Percentiles rank a stretch among this genome's conserved stretches.
phyloP scores from a whole-genome alignment of 64 coral and sea anemone genomes.

The Dendronephthya gigantea region DNA sequence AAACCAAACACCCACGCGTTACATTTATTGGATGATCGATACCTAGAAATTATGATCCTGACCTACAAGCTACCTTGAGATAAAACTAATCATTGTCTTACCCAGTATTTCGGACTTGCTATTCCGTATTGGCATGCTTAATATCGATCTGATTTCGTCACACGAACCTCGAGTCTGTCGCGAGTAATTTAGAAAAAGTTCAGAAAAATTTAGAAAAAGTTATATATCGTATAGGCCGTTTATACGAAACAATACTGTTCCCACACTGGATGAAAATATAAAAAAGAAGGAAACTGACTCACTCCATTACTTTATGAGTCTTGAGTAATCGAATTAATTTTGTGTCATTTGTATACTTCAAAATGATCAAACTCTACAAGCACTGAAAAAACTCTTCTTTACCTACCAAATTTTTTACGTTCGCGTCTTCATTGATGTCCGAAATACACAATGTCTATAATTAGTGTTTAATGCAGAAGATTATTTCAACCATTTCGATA shows the following conservation, averaged over 20 bases:
- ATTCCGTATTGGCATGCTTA: conserved; percentile 73
- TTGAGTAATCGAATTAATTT: too few relatives aligned
- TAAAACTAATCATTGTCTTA: not conserved
- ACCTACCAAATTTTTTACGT: conserved; percentile 71
- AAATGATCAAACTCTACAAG: too few relatives aligned
- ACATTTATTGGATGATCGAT: too few relatives aligned
- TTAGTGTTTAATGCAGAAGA: not conserved
- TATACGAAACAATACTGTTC: not conserved
- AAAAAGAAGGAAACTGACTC: too few relatives aligned
- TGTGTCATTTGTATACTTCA: too few relatives aligned
- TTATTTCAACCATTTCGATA: too few relatives aligned
- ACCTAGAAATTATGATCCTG: too few relatives aligned
- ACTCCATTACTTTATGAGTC: too few relatives aligned
- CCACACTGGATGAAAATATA: too few relatives aligned
- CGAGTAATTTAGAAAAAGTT: not conserved
- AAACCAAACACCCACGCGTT: not conserved
- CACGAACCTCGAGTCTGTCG: conserved; percentile 23
- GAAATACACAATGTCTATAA: not conserved
- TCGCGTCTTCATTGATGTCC: not conserved
- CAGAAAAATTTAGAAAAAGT: not conserved
- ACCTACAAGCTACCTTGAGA: too few relatives aligned
- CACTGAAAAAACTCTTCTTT: not conserved
- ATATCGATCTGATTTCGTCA: conserved; percentile 38
- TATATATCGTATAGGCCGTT: not conserved
- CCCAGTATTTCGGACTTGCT: conserved; percentile 80